Conservation (phyloP, 1,140 invertebrate species). For the Nautilus pompilius region DNA sequence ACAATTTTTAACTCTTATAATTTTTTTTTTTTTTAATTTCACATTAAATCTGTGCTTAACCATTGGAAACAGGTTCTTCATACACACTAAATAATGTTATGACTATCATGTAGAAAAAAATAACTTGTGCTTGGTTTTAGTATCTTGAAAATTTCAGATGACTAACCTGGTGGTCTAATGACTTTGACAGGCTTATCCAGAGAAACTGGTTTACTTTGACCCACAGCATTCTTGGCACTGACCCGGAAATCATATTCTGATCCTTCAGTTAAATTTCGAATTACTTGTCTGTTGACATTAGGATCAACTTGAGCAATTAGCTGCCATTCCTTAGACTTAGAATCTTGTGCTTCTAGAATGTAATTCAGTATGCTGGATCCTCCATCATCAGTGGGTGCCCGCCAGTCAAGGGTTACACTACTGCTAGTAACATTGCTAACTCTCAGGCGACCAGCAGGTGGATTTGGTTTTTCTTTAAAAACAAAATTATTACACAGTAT, state of each 20-base stretch:
- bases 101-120: too few relatives aligned
- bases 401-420: constrained; percentile 86
- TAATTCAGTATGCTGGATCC: constrained; percentile 79
- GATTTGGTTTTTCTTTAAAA: constrained; percentile 61
- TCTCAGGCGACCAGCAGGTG: constrained; percentile 83
- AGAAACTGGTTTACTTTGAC: constrained; percentile 85
- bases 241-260: constrained; percentile 95
- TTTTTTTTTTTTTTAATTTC: too few relatives aligned
- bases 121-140: too few relatives aligned
- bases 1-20: too few relatives aligned
- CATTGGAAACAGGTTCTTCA: too few relatives aligned
- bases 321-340: constrained; percentile 36
- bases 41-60: too few relatives aligned
- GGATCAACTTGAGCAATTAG: constrained; percentile 33
- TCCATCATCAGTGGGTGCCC: constrained; percentile 83
- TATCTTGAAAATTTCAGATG: too few relatives aligned
- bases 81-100: too few relatives aligned
- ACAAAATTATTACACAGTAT: too few relatives aligned
- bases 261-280: constrained; percentile 47
- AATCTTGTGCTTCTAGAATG: constrained; percentile 38
- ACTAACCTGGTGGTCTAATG: constrained; percentile 85
- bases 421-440: constrained; percentile 64
- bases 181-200: constrained; percentile 87
- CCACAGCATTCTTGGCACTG: constrained; percentile 95
- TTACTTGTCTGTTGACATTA: constrained; percentile 22